Evolutionary conservation across 2,797 vertebrate genomes (phyloP), one percentile per base, ranked within the genome.

Genomic region (Pseudochaenichthys georgianus): DNA sequence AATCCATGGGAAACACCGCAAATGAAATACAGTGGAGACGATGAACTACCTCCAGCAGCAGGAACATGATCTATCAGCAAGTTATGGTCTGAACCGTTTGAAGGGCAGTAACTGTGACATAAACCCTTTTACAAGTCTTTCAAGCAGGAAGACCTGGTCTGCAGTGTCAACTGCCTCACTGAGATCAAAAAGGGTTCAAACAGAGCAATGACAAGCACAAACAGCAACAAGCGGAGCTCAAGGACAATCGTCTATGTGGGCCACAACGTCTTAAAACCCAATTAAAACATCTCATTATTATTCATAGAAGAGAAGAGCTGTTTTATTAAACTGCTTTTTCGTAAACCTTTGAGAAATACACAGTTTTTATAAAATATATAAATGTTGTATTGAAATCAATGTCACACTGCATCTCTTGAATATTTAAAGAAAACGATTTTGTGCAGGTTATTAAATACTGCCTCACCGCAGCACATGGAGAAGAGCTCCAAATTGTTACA

Each of bases 151-250:
- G 86, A 86, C 86, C 83, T 55, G 78, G 79, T 78, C 64, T 31
- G 65, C 6, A 42, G 65, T 78, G 80, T 89, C 81, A 83, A 73
- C 75, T 38, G 73, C 61, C 75, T 81, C 41, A 34, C 54, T 52
- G 83, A 80, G 78, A 87, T 88, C 81, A 87, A 80, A 89, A 84
- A 21, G 74, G 66, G 77, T 78, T 85, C 73, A 81, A 83, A 83
- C 57, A 5, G 71, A 64, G 68, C 75, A 78, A 75, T 80, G 77
- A 79, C 48, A 52, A 82, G 64, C 80, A 80, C 66, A 77, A 87
- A 86, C 73, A 75, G 53, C 68, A 58, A 74, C 69, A 46, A 72
- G 52, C 23, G 46, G 55, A 58, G 55, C 77, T 69, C 52, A 74
- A 64, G 46, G 63, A 77, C 73, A 81, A 51, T 3, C 23, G 1